Evolutionary conservation across 2,797 vertebrate genomes (phyloP).

Genomic region (Ambastaia sidthimunki): DNA sequence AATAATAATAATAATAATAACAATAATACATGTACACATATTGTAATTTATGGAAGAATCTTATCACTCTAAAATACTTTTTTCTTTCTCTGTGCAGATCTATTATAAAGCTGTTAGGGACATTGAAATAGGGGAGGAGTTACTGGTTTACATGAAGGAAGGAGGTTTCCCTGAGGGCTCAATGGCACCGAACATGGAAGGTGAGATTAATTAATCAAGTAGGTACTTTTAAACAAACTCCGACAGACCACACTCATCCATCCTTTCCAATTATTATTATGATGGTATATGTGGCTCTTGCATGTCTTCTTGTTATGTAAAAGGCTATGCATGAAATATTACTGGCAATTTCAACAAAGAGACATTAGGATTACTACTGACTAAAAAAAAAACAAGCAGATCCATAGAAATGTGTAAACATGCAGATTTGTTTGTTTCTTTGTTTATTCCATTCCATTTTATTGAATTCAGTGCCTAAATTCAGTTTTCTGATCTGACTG

Average conservation of each 20-base stretch:
- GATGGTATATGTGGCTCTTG: constrained; percentile 19
- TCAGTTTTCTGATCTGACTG: too few relatives aligned
- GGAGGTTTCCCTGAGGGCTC: constrained; percentile 89
- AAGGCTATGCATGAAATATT: background rate
- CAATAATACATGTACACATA: background rate
- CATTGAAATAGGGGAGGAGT: constrained; percentile 94
- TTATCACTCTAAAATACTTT: background rate
- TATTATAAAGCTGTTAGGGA: constrained; percentile 98
- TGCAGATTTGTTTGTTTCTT: background rate
- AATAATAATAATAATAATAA: background rate
- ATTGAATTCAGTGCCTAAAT: too few relatives aligned
- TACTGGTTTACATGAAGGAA: constrained; percentile 95
- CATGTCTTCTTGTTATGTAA: background rate
- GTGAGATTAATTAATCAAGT: constrained; percentile 85
- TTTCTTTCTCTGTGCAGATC: constrained; percentile 76
- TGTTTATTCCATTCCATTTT: background rate
- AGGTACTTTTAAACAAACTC: constrained; percentile 87
- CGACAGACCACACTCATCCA: constrained; percentile 65
- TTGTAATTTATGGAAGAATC: background rate
- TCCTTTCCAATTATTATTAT: background rate
- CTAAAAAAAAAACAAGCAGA: background rate
- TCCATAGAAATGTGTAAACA: too few relatives aligned
- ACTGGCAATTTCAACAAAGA: background rate
- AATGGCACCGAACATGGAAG: constrained; percentile 92
- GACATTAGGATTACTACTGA: background rate